Percentiles rank a stretch among this genome's conserved stretches.
phyloP scores from a whole-genome alignment of 2,888 invertebrate species.

The Lasioglossum lativentre region DNA sequence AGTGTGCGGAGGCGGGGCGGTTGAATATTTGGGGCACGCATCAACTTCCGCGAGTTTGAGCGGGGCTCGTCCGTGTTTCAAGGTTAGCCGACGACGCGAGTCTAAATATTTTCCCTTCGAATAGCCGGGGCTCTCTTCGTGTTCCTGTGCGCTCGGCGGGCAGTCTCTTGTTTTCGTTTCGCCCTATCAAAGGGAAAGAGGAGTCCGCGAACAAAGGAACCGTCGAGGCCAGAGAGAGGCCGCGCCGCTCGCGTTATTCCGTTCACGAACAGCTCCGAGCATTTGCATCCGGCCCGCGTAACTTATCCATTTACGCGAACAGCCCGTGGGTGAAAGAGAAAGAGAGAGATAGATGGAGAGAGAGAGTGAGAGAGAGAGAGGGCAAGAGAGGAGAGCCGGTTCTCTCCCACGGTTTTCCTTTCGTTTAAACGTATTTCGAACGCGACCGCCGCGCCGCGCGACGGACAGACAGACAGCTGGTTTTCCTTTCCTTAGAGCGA shows the following conservation, averaged over 20 bases:
- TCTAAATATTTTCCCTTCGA: slow-evolving; percentile 53
- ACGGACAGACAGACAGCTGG: background rate
- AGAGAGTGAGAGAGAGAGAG: background rate
- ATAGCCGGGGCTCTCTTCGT: background rate
- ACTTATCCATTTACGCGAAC: slow-evolving; percentile 45
- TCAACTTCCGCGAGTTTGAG: slow-evolving; percentile 18
- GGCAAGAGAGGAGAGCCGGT: background rate
- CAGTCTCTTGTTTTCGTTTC: slow-evolving; percentile 43
- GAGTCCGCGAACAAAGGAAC: slow-evolving; percentile 31
- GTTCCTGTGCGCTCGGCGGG: background rate
- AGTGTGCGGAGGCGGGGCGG: background rate
- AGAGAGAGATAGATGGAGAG: background rate
- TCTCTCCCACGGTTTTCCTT: slow-evolving; percentile 3
- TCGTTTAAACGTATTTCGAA: slow-evolving; percentile 16
- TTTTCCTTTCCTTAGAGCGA: background rate
- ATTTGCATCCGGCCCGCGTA: slow-evolving; percentile 38
- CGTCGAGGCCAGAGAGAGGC: slow-evolving; percentile 8
- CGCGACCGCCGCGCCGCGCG: background rate
- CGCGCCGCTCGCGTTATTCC: slow-evolving; percentile 18
- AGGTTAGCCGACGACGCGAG: slow-evolving; percentile 46
- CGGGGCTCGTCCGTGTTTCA: slow-evolving; percentile 20
- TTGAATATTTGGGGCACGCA: background rate
- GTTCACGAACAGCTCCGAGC: slow-evolving; percentile 26
- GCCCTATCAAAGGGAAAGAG: background rate
- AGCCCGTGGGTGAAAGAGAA: background rate